These are phyloP conservation scores for Eristalinus aeneus DNA, from an alignment of 2,888 invertebrate species.

Conservation along the genomic window DNA sequence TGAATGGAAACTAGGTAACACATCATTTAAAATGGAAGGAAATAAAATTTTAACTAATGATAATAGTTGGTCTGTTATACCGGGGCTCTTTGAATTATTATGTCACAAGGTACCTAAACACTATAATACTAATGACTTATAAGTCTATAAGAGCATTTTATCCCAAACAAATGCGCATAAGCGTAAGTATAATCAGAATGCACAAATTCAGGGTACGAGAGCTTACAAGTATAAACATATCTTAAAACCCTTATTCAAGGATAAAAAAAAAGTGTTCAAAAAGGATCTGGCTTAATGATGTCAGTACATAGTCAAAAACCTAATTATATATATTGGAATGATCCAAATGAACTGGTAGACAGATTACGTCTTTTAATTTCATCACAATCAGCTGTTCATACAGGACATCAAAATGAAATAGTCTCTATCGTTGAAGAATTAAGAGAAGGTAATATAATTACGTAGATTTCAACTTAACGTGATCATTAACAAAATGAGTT, in stretches of 20 bases:
- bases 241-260: not conserved
- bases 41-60: not conserved
- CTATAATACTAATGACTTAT: not conserved
- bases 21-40: not conserved
- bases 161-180: not conserved
- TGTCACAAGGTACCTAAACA: constrained; percentile 1
- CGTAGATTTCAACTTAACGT: not conserved
- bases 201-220: not conserved
- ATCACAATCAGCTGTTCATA: too few relatives aligned
- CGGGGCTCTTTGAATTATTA: constrained; percentile 19
- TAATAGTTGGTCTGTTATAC: not conserved
- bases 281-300: too few relatives aligned
- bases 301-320: not conserved
- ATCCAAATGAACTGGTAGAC: not conserved
- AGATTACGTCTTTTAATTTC: not conserved
- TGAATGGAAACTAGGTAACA: constrained; percentile 9
- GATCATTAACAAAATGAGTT: constrained; percentile 2
- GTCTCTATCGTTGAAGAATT: not conserved
- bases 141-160: constrained; percentile 1
- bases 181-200: not conserved
- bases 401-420: too few relatives aligned
- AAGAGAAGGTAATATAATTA: not conserved
- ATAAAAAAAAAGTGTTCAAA: not conserved
- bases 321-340: not conserved
- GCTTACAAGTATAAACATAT: too few relatives aligned